phyloP scores from a whole-genome alignment of 2,113 vertebrate species.

The Baryphthengus martii region DNA sequence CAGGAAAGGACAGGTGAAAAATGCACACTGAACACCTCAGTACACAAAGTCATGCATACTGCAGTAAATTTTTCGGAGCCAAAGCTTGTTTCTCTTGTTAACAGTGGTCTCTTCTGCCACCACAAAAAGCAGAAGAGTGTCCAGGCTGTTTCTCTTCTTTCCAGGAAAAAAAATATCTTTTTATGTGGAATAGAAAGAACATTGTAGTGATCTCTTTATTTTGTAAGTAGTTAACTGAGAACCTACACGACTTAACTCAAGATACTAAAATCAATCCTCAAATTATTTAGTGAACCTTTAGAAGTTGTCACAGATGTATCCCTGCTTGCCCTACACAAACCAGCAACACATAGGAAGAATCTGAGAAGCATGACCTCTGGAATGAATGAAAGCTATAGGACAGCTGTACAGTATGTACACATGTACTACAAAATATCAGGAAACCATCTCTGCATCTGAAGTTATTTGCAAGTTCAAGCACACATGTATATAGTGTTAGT shows the following conservation, averaged over 20 bases:
- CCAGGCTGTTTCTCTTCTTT: not conserved
- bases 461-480: not conserved
- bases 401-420: too few relatives aligned
- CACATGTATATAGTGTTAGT: not conserved
- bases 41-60: not conserved
- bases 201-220: not conserved
- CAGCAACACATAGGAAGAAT: not conserved
- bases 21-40: not conserved
- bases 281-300: not conserved
- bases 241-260: not conserved
- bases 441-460: not conserved
- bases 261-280: not conserved
- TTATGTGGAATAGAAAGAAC: not conserved
- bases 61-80: not conserved
- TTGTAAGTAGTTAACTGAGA: not conserved
- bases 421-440: not conserved
- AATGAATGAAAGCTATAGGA: not conserved
- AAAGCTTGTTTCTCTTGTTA: not conserved
- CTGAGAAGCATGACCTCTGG: not conserved
- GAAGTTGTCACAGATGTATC: not conserved
- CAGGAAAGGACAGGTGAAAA: not conserved
- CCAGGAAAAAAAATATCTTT: not conserved
- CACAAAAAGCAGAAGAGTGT: not conserved
- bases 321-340: not conserved
- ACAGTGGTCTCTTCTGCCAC: not conserved